phyloP scores from a whole-genome alignment of 2,113 vertebrate species.

The Ophthalmolycus amberensis region DNA sequence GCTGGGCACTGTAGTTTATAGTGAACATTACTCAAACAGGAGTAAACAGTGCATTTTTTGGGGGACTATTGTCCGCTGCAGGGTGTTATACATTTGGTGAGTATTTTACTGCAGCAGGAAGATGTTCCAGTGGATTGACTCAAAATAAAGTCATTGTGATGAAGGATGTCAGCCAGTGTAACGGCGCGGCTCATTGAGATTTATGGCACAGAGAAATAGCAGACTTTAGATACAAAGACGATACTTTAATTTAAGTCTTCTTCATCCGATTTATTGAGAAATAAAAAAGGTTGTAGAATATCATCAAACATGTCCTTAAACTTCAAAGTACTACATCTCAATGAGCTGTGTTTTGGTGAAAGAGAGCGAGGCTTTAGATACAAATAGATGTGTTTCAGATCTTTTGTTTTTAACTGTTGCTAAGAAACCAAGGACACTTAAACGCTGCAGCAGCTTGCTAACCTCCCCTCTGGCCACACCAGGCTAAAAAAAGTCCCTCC shows the following conservation, averaged over 20 bases:
- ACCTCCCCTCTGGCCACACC: slow-evolving; percentile 45
- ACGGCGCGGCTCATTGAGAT: neutral
- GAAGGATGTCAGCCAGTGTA: neutral
- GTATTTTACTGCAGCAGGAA: slow-evolving; percentile 11
- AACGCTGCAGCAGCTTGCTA: slow-evolving; percentile 66
- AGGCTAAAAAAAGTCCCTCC: slow-evolving; percentile 38
- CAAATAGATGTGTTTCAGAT: slow-evolving; percentile 59
- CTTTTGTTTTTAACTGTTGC: slow-evolving; percentile 75
- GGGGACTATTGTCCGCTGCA: neutral
- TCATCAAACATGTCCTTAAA: neutral
- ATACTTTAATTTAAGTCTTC: neutral
- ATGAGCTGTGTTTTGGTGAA: neutral
- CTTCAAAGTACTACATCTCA: neutral
- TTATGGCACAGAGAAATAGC: too few species aligned
- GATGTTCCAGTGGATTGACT: neutral
- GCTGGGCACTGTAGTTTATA: neutral
- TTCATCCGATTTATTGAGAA: neutral
- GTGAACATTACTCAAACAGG: neutral
- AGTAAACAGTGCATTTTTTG: neutral
- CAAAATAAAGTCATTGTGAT: neutral
- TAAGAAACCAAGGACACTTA: slow-evolving; percentile 67
- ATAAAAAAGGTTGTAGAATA: neutral
- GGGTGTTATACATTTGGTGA: slow-evolving; percentile 1
- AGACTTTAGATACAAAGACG: neutral
- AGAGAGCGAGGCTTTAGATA: neutral